Evolutionary conservation across 2,113 vertebrate species (phyloP).

Genomic region (Oryzias celebensis): DNA sequence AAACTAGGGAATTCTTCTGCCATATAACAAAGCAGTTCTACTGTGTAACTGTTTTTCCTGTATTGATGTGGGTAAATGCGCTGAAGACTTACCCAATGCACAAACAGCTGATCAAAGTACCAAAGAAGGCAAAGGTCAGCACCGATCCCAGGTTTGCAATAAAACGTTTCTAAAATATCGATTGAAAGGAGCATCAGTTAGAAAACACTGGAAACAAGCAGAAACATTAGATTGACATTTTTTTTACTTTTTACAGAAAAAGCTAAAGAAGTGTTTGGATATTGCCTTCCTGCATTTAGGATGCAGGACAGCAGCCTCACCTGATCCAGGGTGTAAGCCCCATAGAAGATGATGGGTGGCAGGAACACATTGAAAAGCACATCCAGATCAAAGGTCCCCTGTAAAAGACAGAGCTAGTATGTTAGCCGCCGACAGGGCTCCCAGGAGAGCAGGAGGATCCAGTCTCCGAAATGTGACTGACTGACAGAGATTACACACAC

Average conservation of each 20-base stretch:
- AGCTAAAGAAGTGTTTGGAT: slow-evolving; percentile 1
- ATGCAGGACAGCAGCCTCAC: slow-evolving; percentile 63
- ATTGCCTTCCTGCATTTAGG: neutral
- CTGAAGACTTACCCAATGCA: slow-evolving; percentile 82
- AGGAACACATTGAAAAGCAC: slow-evolving; percentile 90
- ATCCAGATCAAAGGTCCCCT: slow-evolving; percentile 88
- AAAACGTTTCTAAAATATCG: slow-evolving; percentile 80
- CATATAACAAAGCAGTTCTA: too few relatives aligned
- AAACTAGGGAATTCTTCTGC: too few relatives aligned
- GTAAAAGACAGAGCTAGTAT: slow-evolving; percentile 67
- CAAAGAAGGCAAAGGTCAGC: slow-evolving; percentile 84
- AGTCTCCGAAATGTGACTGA: slow-evolving; percentile 36
- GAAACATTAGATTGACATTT: neutral
- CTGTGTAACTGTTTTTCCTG: neutral
- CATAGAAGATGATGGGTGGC: slow-evolving; percentile 87
- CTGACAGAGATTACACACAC: slow-evolving; percentile 35
- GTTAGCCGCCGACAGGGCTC: slow-evolving; percentile 48
- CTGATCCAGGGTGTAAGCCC: slow-evolving; percentile 88
- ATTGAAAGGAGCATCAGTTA: slow-evolving; percentile 4
- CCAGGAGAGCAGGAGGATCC: slow-evolving; percentile 24
- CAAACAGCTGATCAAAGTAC: slow-evolving; percentile 83
- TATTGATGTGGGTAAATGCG: neutral
- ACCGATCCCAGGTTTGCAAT: slow-evolving; percentile 85
- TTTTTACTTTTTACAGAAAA: neutral
- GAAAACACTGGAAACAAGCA: neutral